A percentile compares a stretch with the other conserved stretches of the same genome.
Evolutionary conservation across 2,888 invertebrate genomes (phyloP).

Genomic region (Erebia ligea): DNA sequence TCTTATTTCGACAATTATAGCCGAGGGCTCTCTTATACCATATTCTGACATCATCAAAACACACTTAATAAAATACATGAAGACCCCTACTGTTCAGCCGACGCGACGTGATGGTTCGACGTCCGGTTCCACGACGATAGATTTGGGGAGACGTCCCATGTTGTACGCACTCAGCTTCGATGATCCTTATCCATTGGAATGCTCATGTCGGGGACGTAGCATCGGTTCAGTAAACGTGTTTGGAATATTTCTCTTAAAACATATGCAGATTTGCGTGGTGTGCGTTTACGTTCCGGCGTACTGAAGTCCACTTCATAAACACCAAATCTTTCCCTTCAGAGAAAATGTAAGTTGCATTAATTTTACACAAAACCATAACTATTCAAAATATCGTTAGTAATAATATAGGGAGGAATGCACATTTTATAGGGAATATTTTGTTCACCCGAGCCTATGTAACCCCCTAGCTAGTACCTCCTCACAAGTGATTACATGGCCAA

Average conservation of each 20-base stretch:
- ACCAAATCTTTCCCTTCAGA: slow-evolving; percentile 10
- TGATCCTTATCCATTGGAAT: not conserved
- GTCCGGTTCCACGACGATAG: not conserved
- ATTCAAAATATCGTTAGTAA: not conserved
- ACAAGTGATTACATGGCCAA: no score
- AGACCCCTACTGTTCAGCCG: no score
- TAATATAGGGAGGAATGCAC: no score
- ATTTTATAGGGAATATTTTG: no score
- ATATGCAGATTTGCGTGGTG: slow-evolving; percentile 4
- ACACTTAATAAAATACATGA: no score
- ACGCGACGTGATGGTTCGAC: no score
- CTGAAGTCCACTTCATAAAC: slow-evolving; percentile 12
- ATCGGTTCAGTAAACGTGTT: not conserved
- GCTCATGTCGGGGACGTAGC: slow-evolving; percentile 4
- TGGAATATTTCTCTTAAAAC: slow-evolving; percentile 3
- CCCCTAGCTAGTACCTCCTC: no score
- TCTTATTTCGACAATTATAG: no score
- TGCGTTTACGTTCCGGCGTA: not conserved
- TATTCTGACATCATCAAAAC: no score
- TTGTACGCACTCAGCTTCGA: not conserved
- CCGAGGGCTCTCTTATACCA: no score
- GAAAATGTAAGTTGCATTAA: not conserved
- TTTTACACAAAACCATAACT: not conserved
- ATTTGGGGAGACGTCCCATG: not conserved
- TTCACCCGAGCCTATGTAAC: no score